A percentile compares a stretch with the other conserved stretches of the same genome.
phyloP scores from a whole-genome alignment of 2,797 vertebrate species.

The Sarcophilus harrisii region DNA sequence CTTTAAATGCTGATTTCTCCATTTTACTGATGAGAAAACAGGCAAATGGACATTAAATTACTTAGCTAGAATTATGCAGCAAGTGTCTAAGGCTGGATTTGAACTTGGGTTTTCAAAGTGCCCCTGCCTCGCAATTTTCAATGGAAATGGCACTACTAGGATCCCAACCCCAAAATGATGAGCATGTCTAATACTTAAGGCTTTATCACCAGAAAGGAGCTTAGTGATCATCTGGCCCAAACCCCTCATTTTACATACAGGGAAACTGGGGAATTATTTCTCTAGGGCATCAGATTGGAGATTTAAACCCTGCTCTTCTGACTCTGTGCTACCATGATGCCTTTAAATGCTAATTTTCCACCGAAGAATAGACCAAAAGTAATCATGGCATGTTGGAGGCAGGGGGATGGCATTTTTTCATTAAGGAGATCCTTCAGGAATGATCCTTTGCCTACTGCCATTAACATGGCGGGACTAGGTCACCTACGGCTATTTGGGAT shows the following conservation, averaged over 20 bases:
- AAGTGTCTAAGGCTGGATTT: neutral
- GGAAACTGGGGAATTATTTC: neutral
- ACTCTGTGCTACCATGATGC: neutral
- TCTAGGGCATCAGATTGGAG: neutral
- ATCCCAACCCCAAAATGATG: neutral
- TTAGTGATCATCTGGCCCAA: neutral
- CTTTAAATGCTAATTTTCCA: neutral
- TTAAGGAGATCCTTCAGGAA: slow-evolving; percentile 68
- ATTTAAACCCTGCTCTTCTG: neutral
- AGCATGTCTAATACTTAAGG: neutral
- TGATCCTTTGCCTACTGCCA: slow-evolving; percentile 29
- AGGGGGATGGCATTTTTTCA: slow-evolving; percentile 34
- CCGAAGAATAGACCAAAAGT: neutral
- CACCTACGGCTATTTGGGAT: slow-evolving; percentile 72
- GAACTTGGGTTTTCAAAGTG: neutral
- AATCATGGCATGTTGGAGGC: neutral
- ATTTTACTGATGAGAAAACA: neutral
- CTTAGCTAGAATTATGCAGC: neutral
- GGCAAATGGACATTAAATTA: neutral
- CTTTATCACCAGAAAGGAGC: neutral
- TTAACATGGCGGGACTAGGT: slow-evolving; percentile 64
- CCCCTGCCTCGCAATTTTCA: neutral
- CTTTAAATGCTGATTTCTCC: neutral
- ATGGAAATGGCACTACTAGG: neutral
- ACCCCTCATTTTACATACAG: neutral